Base-by-base conservation (phyloP, 2,797 vertebrate genomes). In the Aeoliscus strigatus region DNA sequence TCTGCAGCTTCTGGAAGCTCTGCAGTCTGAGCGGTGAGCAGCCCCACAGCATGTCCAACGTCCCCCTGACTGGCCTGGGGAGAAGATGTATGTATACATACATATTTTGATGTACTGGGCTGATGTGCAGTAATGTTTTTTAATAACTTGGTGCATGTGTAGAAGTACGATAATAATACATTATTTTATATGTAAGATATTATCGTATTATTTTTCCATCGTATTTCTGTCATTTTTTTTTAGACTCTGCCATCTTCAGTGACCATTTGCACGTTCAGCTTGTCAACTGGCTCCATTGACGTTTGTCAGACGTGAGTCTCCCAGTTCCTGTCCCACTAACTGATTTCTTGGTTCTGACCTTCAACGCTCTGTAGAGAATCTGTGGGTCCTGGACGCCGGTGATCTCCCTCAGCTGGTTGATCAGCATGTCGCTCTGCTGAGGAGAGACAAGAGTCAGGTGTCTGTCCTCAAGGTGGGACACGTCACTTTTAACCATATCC, bases 371-470 rank as follows among this genome's bases (percentile, higher is more conserved):
- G 5, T 85, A 87, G 60, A 97, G 91, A 46, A 91, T 79, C 39
- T 87, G 81, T 1, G 84, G 69, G 60, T 98, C 92, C 46, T 93
- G 91, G 79, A 96, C 89, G 31, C 93, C 94, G 0, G 96, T 97
- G 82, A 97, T 94, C 80, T 98, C 96, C 50, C 66, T 89, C 74
- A 98, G 84, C 72, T 97, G 92, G 80, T 90, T 92, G 60, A 97
- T 79, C 59, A 94, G 80, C 81, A 91, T 87, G 49, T 88, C 88
- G 24, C 57, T 81, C 82, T 86, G 63, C 58, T 56, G 34, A 48
- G 16, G 28, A 14, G 8, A 14, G 23, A 29, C 37, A 36, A n/a
- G 2, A 14, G 26, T 21, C 6, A 30, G 17, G 15, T n/a, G 12
- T 26, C 10, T 9, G 37, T n/a, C n/a, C n/a, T n/a, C n/a, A n/a